Evolutionary conservation across 2,888 invertebrate species (phyloP), one percentile per base, ranked within the genome.

Genomic region (Spodoptera exigua): DNA sequence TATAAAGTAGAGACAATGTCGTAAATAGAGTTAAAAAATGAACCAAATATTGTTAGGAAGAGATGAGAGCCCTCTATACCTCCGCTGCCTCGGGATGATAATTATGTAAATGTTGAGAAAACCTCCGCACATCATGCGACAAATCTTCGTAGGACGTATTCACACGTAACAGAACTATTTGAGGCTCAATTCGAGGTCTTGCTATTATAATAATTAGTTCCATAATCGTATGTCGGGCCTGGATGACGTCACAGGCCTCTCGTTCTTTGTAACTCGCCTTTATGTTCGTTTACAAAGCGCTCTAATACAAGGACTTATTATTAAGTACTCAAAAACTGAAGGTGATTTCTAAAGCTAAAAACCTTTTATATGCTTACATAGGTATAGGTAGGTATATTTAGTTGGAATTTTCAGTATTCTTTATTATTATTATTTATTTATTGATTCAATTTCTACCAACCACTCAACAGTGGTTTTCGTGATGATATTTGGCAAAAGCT

Each of bases 21-120:
- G 16, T 34, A 27, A 36, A 57, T 37, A 18, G 47, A 54, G 56
- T 51, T 47, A 41, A 34, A 36, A 39, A 53, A 40, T 37, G 43
- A 11, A 35, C 12, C 41, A 17, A 41, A 32, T 37, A 14, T 43
- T 2, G 9, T 11, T 13, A 17, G 14, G 10, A 10, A 52, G 44
- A 43, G 12, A 21, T 52, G 49, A 37, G 52, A 46, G 39, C 54
- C 41, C 47, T 59, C 41, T 55, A 63, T 57, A 52, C 54, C 45
- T 61, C 57, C 54, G 56, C 49, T 64, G 61, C 61, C 66, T 52
- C 59, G 68, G 44, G 45, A 45, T 61, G 69, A 66, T 73, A 27
- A 27, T 27, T 27, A 78, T 76, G 79, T 68, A 78, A 77, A 77
- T 76, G 53, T 62, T 37, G 53, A 35, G 16, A 57, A 61, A 67